Evolutionary conservation across 2,113 vertebrate genomes (phyloP).

Genomic region (Laticauda laticaudata): DNA sequence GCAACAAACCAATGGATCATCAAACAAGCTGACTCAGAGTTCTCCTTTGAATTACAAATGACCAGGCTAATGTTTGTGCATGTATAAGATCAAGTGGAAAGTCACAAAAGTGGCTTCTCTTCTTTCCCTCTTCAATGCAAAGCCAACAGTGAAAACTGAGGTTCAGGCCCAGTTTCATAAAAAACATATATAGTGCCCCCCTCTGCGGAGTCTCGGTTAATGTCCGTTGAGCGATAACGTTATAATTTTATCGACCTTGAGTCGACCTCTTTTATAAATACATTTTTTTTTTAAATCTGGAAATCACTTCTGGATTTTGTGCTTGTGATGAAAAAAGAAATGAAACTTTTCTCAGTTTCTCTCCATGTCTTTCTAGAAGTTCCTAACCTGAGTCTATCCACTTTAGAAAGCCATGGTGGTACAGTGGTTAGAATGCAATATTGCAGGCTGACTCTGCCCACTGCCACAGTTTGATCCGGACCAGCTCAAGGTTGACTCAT

Average conservation of each 20-base stretch:
- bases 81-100: background rate
- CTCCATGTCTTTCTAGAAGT: background rate
- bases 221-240: too few relatives aligned
- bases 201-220: too few relatives aligned
- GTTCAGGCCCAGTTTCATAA: background rate
- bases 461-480: background rate
- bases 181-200: background rate
- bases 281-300: background rate
- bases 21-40: background rate
- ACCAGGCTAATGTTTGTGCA: background rate
- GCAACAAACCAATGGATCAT: background rate
- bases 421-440: background rate
- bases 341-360: background rate
- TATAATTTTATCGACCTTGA: too few relatives aligned
- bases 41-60: background rate
- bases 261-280: too few relatives aligned
- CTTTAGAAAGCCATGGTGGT: background rate
- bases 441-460: background rate
- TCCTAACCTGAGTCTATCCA: background rate
- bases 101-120: background rate
- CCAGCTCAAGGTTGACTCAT: background rate
- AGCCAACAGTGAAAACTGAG: background rate
- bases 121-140: background rate
- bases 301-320: background rate
- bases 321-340: background rate